Conservation (phyloP, 2,888 invertebrate species). For the Drosophila greeni region DNA sequence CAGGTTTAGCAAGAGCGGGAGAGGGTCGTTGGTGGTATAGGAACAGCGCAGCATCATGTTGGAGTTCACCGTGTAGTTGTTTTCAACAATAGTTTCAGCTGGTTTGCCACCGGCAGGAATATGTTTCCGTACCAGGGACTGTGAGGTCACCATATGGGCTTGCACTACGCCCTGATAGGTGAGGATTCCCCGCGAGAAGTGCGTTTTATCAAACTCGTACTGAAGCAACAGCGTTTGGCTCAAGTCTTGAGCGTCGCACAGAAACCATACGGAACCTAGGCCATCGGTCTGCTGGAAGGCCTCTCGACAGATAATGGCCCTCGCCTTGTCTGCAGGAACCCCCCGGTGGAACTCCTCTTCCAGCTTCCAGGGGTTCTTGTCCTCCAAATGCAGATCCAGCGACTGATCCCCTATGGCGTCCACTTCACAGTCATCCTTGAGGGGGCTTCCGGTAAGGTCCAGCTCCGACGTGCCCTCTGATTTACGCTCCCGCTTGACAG, state of each 20-base stretch:
- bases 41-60: slow-evolving; percentile 71
- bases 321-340: slow-evolving; percentile 62
- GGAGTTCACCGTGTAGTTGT: slow-evolving; percentile 71
- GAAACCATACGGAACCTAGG: slow-evolving; percentile 80
- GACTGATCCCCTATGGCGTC: slow-evolving; percentile 74
- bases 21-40: slow-evolving; percentile 62
- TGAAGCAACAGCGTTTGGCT: slow-evolving; percentile 78
- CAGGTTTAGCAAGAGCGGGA: slow-evolving; percentile 69
- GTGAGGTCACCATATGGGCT: slow-evolving; percentile 57
- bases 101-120: slow-evolving; percentile 32
- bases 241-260: slow-evolving; percentile 82
- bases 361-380: slow-evolving; percentile 68
- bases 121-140: slow-evolving; percentile 67
- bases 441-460: slow-evolving; percentile 77
- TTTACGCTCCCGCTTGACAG: slow-evolving; percentile 29
- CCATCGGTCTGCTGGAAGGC: slow-evolving; percentile 63
- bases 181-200: slow-evolving; percentile 72
- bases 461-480: slow-evolving; percentile 45
- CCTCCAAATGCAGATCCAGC: slow-evolving; percentile 57
- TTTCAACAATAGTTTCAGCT: slow-evolving; percentile 69
- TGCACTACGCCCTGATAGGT: slow-evolving; percentile 68
- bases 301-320: slow-evolving; percentile 66
- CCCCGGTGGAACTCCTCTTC: slow-evolving; percentile 76
- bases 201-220: slow-evolving; percentile 63
- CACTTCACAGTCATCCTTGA: slow-evolving; percentile 76